phyloP scores from a whole-genome alignment of 2,888 invertebrate genomes.

The Machimus rusticus region DNA sequence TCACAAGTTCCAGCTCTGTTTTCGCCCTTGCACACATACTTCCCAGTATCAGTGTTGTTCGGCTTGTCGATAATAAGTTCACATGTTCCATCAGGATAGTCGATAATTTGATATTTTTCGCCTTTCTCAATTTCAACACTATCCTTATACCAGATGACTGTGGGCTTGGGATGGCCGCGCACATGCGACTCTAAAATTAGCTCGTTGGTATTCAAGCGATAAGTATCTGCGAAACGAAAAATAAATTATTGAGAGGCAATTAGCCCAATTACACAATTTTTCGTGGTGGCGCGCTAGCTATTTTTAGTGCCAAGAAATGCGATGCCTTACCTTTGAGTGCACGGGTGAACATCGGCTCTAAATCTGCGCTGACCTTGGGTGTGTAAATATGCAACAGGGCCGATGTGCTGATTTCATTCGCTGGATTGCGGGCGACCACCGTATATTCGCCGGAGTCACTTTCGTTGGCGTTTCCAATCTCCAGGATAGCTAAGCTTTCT shows the following conservation, averaged over 20 bases:
- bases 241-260: slow-evolving; percentile 1
- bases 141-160: slow-evolving; percentile 80
- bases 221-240: slow-evolving; percentile 68
- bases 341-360: slow-evolving; percentile 78
- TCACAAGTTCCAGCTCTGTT: slow-evolving; percentile 77
- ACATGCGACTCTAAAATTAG: slow-evolving; percentile 80
- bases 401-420: slow-evolving; percentile 74
- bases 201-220: slow-evolving; percentile 76
- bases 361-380: slow-evolving; percentile 65
- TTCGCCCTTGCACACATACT: slow-evolving; percentile 79
- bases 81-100: slow-evolving; percentile 78
- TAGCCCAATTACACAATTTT: slow-evolving; percentile 7
- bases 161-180: slow-evolving; percentile 75
- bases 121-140: slow-evolving; percentile 67
- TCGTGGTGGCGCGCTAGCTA: neutral
- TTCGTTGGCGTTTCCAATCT: slow-evolving; percentile 72
- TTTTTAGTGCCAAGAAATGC: neutral
- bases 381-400: slow-evolving; percentile 76
- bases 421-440: slow-evolving; percentile 77
- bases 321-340: slow-evolving; percentile 71
- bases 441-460: slow-evolving; percentile 82
- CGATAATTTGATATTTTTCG: slow-evolving; percentile 71
- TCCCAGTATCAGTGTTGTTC: slow-evolving; percentile 73
- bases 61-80: slow-evolving; percentile 74
- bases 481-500: slow-evolving; percentile 77